phyloP scores from a whole-genome alignment of 53 echinoderm and acorn worm genomes.

The Holothuria leucospilota region DNA sequence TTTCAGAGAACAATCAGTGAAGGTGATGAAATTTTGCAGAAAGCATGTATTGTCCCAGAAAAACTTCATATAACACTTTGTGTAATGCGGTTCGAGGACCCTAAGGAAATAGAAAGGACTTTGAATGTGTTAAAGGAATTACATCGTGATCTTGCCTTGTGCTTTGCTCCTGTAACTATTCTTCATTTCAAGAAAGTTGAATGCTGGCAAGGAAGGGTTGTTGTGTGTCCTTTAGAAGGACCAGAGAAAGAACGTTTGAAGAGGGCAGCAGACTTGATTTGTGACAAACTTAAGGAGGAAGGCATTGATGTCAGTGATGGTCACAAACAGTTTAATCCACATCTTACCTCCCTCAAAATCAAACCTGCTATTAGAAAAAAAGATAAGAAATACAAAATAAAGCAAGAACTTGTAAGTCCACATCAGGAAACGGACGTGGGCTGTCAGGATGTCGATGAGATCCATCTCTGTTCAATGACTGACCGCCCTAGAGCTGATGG shows the following conservation, averaged over 20 bases:
- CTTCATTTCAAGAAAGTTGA: conserved; percentile 75
- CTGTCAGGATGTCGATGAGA: conserved; percentile 70
- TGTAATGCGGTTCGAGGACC: conserved; percentile 64
- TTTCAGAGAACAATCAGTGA: conserved; percentile 68
- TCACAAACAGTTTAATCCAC: conserved; percentile 65
- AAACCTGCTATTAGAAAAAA: conserved; percentile 34
- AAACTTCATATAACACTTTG: conserved; percentile 87
- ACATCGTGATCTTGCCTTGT: conserved; percentile 58
- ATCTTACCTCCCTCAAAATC: conserved; percentile 82
- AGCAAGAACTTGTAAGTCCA: conserved; percentile 2
- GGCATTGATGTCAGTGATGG: conserved; percentile 77
- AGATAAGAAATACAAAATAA: background rate
- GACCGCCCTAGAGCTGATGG: conserved; percentile 65
- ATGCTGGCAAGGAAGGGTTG: conserved; percentile 71
- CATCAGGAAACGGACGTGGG: conserved; percentile 71
- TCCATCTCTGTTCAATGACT: conserved; percentile 85
- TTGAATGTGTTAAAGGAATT: conserved; percentile 75
- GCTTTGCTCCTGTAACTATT: conserved; percentile 78
- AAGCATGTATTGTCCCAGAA: conserved; percentile 50
- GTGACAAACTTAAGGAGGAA: conserved; percentile 48
- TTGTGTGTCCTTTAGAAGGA: conserved; percentile 53
- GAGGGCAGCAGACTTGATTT: conserved; percentile 51
- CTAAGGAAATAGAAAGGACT: conserved; percentile 65
- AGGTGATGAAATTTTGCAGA: conserved; percentile 46
- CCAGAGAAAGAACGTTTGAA: conserved; percentile 57